Base-by-base conservation (phyloP, 2,113 vertebrate genomes). In the Hiodon tergisus region DNA sequence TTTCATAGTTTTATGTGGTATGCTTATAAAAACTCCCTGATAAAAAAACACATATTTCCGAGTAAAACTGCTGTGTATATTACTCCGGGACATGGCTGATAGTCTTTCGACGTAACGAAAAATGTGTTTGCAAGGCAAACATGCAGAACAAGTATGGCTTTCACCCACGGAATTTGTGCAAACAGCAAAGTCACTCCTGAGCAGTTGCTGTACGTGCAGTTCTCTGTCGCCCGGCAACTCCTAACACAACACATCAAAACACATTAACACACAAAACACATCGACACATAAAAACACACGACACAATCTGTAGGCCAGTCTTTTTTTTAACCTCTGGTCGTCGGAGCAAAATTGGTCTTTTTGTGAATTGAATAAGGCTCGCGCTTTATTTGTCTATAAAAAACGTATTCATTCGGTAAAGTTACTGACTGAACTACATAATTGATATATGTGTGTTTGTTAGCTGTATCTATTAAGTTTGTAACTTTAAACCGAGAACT, bases 111-210 rank as follows among this genome's bases (percentile, higher is more conserved):
- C 57, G 7, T 6, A 69, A 50, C 46, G 54, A 61, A 46, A 55
- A 8, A 10, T 46, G 31, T 66, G 51, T 60, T 31, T 68, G 65
- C 53, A 57, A 31, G 71, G 61, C 71, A 71, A 81, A 67, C 57
- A 76, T 63, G 17, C 17, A 76, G 71, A 76, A 77, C 61, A 78
- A 79, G 69, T 52, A 31, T 81, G 78, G 75, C 80, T 78, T 76
- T 75, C 60, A 69, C 72, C 75, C 77, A 10, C n/a, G 59, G 65
- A 59, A 53, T 80, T 74, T 80, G 75, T 76, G 77, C 77, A 83
- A 80, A 80, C 77, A 83, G 65, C 53, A 68, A 60, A 69, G 60
- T 51, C 66, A 60, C 71, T 65, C n/a, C 57, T 17, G n/a, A 53
- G 51, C 76, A 69, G 69, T 31, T 50, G n/a, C 31, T 75, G 61